These are phyloP conservation scores for Periophthalmodon schlosseri DNA, from an alignment of 2,113 vertebrate species.

Conservation along the genomic window DNA sequence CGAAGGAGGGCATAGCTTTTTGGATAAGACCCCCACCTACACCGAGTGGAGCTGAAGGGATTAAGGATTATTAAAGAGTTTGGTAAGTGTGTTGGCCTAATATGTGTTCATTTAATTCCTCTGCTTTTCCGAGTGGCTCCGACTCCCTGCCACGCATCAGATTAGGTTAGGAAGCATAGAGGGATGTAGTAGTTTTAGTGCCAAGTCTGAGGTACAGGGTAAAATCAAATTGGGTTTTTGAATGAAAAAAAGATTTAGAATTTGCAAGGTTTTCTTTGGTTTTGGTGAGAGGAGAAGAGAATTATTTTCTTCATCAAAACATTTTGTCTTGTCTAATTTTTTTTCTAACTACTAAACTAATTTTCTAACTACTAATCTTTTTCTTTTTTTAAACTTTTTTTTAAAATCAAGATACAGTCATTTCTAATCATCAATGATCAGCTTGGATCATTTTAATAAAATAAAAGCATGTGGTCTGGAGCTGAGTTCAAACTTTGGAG, in stretches of 20 bases:
- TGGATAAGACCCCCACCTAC: conserved; percentile 12
- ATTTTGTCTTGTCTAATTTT: not conserved
- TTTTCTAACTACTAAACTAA: too few relatives aligned
- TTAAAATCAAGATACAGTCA: too few relatives aligned
- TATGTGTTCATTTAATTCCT: conserved; percentile 11
- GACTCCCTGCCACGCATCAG: conserved; percentile 7
- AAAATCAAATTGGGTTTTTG: not conserved
- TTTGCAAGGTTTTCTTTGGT: too few relatives aligned
- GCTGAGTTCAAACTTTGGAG: too few relatives aligned
- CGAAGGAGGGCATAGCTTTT: conserved; percentile 9
- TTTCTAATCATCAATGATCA: too few relatives aligned
- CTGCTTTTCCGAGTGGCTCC: conserved; percentile 1
- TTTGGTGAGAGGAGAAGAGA: too few relatives aligned
- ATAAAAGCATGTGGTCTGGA: too few relatives aligned
- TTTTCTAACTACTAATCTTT: too few relatives aligned
- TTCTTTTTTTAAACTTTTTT: too few relatives aligned
- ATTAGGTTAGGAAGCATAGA: not conserved
- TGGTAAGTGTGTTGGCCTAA: conserved; percentile 7
- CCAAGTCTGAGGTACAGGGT: not conserved
- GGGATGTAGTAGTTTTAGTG: not conserved
- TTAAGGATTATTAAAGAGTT: conserved; percentile 15
- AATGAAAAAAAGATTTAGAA: too few relatives aligned
- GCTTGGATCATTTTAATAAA: too few relatives aligned
- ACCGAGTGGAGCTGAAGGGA: conserved; percentile 4
- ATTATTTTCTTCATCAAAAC: not conserved